These are phyloP conservation scores for Sarcophilus harrisii DNA, from an alignment of 2,797 vertebrate species.

Conservation along the genomic window DNA sequence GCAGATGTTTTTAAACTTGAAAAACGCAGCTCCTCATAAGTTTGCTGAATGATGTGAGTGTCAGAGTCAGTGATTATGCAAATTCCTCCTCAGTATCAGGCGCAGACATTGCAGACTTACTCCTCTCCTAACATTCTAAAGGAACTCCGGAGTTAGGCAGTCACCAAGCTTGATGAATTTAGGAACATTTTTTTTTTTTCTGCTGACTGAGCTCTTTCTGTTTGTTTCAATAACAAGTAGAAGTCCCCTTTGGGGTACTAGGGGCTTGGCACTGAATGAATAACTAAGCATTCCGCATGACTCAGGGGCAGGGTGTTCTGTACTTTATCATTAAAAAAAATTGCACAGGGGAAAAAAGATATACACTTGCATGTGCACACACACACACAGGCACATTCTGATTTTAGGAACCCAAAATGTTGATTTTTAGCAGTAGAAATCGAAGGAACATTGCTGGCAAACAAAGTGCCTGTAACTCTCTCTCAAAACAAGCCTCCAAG, in stretches of 20 bases:
- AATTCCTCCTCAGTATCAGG: neutral
- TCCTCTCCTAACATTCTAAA: neutral
- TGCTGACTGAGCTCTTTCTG: conserved; percentile 36
- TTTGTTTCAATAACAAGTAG: neutral
- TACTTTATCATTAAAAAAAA: neutral
- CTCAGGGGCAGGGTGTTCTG: neutral
- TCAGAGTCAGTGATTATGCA: conserved; percentile 58
- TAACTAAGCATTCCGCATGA: neutral
- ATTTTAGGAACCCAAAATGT: neutral
- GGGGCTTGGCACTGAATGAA: neutral
- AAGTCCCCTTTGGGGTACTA: neutral
- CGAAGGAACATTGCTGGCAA: conserved; percentile 2
- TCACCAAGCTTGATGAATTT: conserved; percentile 34
- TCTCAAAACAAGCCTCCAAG: neutral
- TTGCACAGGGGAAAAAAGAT: neutral
- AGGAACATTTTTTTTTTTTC: conserved; percentile 38
- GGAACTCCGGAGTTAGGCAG: conserved; percentile 17
- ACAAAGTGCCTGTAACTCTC: neutral
- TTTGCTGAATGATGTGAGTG: conserved; percentile 30
- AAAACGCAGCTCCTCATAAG: conserved; percentile 12
- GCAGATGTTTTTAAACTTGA: conserved; percentile 52
- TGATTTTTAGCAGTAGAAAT: conserved; percentile 4
- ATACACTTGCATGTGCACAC: too few species aligned
- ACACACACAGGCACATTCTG: neutral
- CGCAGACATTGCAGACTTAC: conserved; percentile 38